These are phyloP conservation scores for Beris chalybata DNA, from an alignment of 2,888 invertebrate genomes.

Conservation along the genomic window DNA sequence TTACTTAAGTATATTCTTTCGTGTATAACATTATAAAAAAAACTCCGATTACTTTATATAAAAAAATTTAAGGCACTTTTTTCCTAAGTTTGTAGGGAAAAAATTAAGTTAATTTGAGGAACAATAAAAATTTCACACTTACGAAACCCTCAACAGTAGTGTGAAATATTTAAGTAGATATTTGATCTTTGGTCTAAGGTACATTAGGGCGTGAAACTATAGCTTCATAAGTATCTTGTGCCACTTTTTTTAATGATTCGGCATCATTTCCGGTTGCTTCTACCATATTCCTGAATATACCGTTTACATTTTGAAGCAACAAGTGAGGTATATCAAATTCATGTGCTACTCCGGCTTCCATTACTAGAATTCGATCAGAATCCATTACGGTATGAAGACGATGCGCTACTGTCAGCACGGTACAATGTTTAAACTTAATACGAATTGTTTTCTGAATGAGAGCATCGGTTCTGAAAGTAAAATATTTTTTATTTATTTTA, in stretches of 20 bases:
- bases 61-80: too few relatives aligned
- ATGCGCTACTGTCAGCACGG: slow-evolving; percentile 90
- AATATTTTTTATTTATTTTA: slow-evolving; percentile 47
- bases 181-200: slow-evolving; percentile 24
- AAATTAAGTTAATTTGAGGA: too few relatives aligned
- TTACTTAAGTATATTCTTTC: too few relatives aligned
- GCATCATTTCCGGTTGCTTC: slow-evolving; percentile 65
- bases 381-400: slow-evolving; percentile 92
- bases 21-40: too few relatives aligned
- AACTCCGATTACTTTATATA: too few relatives aligned
- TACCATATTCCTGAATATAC: slow-evolving; percentile 70
- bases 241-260: slow-evolving; percentile 57
- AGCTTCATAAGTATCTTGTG: slow-evolving; percentile 53
- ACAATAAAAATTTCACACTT: too few relatives aligned
- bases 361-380: slow-evolving; percentile 83
- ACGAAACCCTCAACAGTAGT: too few relatives aligned
- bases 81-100: too few relatives aligned
- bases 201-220: slow-evolving; percentile 24
- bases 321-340: slow-evolving; percentile 73
- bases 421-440: slow-evolving; percentile 76
- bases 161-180: neutral
- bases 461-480: slow-evolving; percentile 70
- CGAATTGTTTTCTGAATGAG: slow-evolving; percentile 84
- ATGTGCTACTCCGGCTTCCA: slow-evolving; percentile 77
- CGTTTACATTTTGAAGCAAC: slow-evolving; percentile 63